Evolutionary conservation across 2,888 invertebrate species (phyloP), one percentile per base, ranked within the genome.

Genomic region (Ischnus inquisitorius): DNA sequence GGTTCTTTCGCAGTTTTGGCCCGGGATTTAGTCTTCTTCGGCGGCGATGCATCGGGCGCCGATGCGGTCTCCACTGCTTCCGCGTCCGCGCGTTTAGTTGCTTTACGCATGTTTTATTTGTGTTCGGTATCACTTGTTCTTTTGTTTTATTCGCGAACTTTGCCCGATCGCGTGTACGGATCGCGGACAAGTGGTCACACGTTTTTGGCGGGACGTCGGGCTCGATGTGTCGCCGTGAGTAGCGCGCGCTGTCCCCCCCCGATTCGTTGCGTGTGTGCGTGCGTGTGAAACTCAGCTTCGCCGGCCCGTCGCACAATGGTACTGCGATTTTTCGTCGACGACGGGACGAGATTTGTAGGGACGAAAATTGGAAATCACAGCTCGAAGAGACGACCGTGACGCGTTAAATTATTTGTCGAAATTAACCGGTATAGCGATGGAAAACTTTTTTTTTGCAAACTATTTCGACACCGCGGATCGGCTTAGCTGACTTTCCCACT

Each of bases 91-190:
- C 86, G 87, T 81, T 88, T 89, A 19, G 75, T 71, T 62, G 80
- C 78, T 79, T 87, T 89, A 22, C 89, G 88, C 72, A 86, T 87
- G 82, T 89, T 88, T 82, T 78, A 41, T 19, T 60, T 74, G 10
- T 71, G 4, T 69, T 54, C 46, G 25, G 10, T 54, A 16, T 68
- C 43, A 28, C 16, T 62, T n/a, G n/a, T n/a, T n/a, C n/a, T n/a
- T n/a, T 51, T 51, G 25, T 46, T 78, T 78, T 43, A 19, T 57
- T 51, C 10, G 14, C 39, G 8, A 54, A 64, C 22, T 39, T 1
- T 39, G 19, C 74, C 71, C 39, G 75, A 82, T 39, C 60, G 19
- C 5, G 41, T 12, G 8, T 62, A 46, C 41, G 72, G 34, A 43
- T 46, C 28, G 25, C n/a, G n/a, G 25, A 60, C 60, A 28, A 69